Conservation (phyloP, 2,113 vertebrate genomes). For the Ptilorrhoa leucosticta region DNA sequence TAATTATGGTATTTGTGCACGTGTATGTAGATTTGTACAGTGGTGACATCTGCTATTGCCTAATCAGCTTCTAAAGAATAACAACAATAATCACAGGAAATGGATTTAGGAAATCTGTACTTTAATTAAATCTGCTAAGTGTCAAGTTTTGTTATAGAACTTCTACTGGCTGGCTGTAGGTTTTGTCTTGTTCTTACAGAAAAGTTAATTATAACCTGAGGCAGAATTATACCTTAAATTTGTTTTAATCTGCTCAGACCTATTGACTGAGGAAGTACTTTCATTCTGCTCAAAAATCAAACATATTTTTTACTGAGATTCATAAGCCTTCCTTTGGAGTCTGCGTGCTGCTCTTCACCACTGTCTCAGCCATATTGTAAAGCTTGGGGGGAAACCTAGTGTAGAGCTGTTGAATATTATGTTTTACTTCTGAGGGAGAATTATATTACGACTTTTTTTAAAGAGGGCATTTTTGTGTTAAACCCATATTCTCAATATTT, state of each 20-base stretch:
- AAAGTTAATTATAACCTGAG: slow-evolving; percentile 20
- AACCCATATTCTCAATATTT: background rate
- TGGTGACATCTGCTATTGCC: slow-evolving; percentile 52
- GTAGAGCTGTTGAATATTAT: background rate
- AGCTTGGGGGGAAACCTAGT: rapidly evolving
- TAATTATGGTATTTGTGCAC: slow-evolving; percentile 4
- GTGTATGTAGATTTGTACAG: slow-evolving; percentile 28
- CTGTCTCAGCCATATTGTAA: background rate
- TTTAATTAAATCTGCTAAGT: slow-evolving; percentile 60
- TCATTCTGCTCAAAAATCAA: slow-evolving; percentile 2
- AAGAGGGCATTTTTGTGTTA: background rate
- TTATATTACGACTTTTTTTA: background rate
- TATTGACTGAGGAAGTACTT: background rate
- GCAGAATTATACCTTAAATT: slow-evolving; percentile 17
- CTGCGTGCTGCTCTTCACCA: background rate
- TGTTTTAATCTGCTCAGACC: background rate
- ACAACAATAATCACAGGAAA: slow-evolving; percentile 51
- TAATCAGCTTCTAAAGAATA: slow-evolving; percentile 51
- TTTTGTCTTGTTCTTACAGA: background rate
- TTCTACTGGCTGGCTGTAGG: background rate
- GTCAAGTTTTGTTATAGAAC: background rate
- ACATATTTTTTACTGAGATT: background rate
- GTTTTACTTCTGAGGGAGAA: background rate
- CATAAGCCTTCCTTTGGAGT: background rate
- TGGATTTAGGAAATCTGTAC: slow-evolving; percentile 46